Evolutionary conservation across 2,888 invertebrate genomes (phyloP), one percentile per base, ranked within the genome.

Genomic region (Drosophila subsilvestris): DNA sequence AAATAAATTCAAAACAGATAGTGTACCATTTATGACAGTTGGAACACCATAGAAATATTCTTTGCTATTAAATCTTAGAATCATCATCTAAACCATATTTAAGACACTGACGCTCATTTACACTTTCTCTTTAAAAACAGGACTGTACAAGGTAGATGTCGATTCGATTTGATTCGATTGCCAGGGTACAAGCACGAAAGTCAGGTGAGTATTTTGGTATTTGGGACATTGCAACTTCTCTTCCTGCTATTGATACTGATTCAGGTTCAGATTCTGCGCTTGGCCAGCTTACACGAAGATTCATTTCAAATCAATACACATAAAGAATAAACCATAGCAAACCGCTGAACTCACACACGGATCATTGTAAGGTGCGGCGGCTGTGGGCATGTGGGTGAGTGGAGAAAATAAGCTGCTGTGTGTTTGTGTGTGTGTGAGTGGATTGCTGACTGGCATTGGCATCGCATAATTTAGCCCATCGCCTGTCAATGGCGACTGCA

Each of bases 301-400:
- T 83, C 87, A 83, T 83, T 83, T 87, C 82, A 79, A 87, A 83
- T 83, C 83, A 85, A 83, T 83, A 85, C 85, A 87, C 83, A 87
- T 85, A 87, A 87, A 87, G 75, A 68, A 85, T 77, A 74, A 69
- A 71, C 79, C 72, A 70, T 69, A 70, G 69, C 53, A 58, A 85
- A 55, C 76, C 85, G 63, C 53, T 66, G 65, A 63, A 55, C 79
- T 48, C 53, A 61, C 54, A 58, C 49, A 50, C 49, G 49, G 17
- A 37, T 18, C 20, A 10, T 45, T 18, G 12, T 32, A 18, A 27
- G 50, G 20, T 12, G 42, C 10, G 29, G 32, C 17, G 3, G 22
- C n/a, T n/a, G n/a, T n/a, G 14, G 18, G 43, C 17, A 20, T 32
- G 49, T 47, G 42, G 42, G 48, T 48, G 48, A 37, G 47, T 14